These are phyloP conservation scores for Oxytorus armatus DNA, from an alignment of 2,888 invertebrate genomes.

Conservation along the genomic window DNA sequence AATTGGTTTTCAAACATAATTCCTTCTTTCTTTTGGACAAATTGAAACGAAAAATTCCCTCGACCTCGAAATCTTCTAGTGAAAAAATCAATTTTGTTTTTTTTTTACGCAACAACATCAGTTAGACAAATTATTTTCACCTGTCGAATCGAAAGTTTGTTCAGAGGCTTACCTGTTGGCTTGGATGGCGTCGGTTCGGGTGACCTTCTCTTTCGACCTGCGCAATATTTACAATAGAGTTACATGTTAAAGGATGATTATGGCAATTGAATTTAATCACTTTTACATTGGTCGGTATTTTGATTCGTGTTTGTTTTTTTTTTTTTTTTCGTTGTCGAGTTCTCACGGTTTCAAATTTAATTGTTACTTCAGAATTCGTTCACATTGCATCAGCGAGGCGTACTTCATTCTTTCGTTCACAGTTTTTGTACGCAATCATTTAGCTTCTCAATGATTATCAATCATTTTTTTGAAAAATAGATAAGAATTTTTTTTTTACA, in stretches of 20 bases:
- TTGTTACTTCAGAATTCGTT: no score
- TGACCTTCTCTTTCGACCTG: constrained; percentile 81
- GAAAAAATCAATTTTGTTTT: no score
- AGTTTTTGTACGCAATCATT: no score
- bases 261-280: constrained; percentile 3
- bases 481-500: no score
- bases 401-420: no score
- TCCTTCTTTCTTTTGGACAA: no score
- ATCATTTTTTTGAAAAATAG: no score
- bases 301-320: not conserved
- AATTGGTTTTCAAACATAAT: no score
- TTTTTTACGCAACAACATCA: not conserved
- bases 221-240: constrained; percentile 13
- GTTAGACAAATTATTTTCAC: constrained; percentile 18
- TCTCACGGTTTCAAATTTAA: not conserved
- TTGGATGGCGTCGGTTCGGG: constrained; percentile 70
- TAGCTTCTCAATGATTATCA: no score
- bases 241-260: constrained; percentile 3
- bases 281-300: not conserved
- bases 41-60: no score
- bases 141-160: not conserved
- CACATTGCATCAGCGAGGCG: no score
- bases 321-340: not conserved
- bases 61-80: no score
- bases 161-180: constrained; percentile 74